phyloP scores from a whole-genome alignment of 2,888 invertebrate species.

The Machimus atricapillus region DNA sequence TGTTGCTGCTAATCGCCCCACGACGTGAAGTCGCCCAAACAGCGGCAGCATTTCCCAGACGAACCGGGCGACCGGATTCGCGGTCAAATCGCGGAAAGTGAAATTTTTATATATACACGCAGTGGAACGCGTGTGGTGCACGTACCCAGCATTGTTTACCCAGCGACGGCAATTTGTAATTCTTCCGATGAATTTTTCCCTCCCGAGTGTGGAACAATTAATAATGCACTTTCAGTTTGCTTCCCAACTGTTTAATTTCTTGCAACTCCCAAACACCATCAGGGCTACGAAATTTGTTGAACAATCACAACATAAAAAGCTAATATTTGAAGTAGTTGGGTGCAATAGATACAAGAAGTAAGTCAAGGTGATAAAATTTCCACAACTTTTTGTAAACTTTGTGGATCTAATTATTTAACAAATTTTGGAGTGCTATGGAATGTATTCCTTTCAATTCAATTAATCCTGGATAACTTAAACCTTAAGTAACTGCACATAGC shows the following conservation, averaged over 20 bases:
- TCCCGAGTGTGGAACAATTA: not conserved
- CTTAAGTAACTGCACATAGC: too few species aligned
- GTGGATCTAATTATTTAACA: too few species aligned
- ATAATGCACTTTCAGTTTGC: not conserved
- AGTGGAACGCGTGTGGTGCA: not conserved
- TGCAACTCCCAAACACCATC: not conserved
- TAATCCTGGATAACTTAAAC: too few species aligned
- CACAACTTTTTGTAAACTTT: too few species aligned
- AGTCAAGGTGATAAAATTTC: too few species aligned
- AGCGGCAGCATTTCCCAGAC: not conserved
- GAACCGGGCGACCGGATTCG: not conserved
- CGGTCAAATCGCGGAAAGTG: not conserved
- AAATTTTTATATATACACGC: not conserved
- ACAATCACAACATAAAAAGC: not conserved
- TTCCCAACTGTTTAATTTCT: not conserved
- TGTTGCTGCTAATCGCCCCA: not conserved
- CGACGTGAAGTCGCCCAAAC: not conserved
- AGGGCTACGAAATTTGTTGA: too few species aligned
- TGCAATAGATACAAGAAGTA: too few species aligned
- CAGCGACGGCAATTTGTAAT: not conserved
- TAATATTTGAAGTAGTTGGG: not conserved
- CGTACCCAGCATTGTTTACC: not conserved
- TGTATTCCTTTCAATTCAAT: too few species aligned
- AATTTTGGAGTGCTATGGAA: too few species aligned
- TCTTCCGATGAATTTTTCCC: not conserved